Percentiles rank a stretch among this genome's conserved stretches.
Conservation (phyloP, 1,140 invertebrate species). For the Littorina saxatilis region DNA sequence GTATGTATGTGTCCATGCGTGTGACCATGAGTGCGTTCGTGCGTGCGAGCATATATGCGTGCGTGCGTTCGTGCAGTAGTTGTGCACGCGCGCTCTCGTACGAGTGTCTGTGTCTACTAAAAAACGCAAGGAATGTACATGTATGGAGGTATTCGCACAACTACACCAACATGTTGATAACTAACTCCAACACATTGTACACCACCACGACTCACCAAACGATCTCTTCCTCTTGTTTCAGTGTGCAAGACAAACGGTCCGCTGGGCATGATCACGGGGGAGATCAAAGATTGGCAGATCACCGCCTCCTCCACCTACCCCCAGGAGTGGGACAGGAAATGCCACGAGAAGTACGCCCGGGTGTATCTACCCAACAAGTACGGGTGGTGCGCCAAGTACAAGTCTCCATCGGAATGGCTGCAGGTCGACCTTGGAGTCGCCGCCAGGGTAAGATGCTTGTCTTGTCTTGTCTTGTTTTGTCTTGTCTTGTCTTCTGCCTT, state of each 20-base stretch:
- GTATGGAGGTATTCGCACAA: background rate
- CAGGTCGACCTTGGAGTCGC: slow-evolving; percentile 77
- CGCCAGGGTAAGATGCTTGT: slow-evolving; percentile 73
- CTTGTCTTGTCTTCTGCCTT: background rate
- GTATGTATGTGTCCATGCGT: too few relatives aligned
- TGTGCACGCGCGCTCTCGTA: too few relatives aligned
- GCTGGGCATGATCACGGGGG: slow-evolving; percentile 79
- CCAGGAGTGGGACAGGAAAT: slow-evolving; percentile 76
- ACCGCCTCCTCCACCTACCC: slow-evolving; percentile 78
- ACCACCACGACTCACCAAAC: background rate
- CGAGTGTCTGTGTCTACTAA: too few relatives aligned
- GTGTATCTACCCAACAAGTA: slow-evolving; percentile 77
- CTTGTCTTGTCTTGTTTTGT: background rate
- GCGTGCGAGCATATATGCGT: too few relatives aligned
- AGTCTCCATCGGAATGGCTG: slow-evolving; percentile 79
- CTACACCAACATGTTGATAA: background rate
- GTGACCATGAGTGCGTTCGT: too few relatives aligned
- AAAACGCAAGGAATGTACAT: too few relatives aligned
- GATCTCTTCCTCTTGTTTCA: slow-evolving; percentile 48
- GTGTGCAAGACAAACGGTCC: slow-evolving; percentile 74
- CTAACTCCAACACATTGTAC: background rate
- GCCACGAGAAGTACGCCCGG: slow-evolving; percentile 78
- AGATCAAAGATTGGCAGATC: slow-evolving; percentile 80
- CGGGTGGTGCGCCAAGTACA: slow-evolving; percentile 79
- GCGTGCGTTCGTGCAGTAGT: too few relatives aligned